Conservation (phyloP, 2,888 invertebrate species). For the Chrysodeixis includens region DNA sequence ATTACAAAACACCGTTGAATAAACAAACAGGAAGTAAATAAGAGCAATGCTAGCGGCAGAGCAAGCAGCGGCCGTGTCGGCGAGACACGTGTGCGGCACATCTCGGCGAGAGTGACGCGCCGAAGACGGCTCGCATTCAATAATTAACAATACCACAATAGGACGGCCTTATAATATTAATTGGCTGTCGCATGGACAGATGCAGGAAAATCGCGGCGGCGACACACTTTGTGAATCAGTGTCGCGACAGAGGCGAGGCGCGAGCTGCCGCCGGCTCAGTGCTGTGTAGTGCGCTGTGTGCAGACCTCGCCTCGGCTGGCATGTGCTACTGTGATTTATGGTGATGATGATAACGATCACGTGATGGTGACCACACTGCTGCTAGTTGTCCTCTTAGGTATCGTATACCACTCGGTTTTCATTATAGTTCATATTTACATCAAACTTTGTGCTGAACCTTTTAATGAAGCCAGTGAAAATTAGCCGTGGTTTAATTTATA, state of each 20-base stretch:
- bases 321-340: constrained; percentile 19
- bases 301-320: constrained; percentile 15
- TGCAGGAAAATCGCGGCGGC: constrained; percentile 47
- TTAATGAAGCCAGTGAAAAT: background rate
- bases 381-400: constrained; percentile 51
- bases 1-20: background rate
- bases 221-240: constrained; percentile 73
- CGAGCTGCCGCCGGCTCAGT: background rate
- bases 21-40: constrained; percentile 5
- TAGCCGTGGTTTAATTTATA: background rate
- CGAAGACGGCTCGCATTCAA: constrained; percentile 13
- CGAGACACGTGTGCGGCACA: background rate
- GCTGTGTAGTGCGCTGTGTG: background rate
- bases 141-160: constrained; percentile 42
- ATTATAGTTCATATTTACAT: background rate
- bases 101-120: constrained; percentile 3
- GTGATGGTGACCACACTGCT: constrained; percentile 35
- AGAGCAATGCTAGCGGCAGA: constrained; percentile 3
- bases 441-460: background rate
- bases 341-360: constrained; percentile 16
- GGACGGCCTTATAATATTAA: constrained; percentile 44
- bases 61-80: background rate
- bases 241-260: constrained; percentile 53
- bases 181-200: constrained; percentile 41
- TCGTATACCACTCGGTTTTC: constrained; percentile 21